Percentiles rank a stretch among this genome's conserved stretches.
phyloP scores from a whole-genome alignment of 2,888 invertebrate genomes.

The Drosophila leonis region DNA sequence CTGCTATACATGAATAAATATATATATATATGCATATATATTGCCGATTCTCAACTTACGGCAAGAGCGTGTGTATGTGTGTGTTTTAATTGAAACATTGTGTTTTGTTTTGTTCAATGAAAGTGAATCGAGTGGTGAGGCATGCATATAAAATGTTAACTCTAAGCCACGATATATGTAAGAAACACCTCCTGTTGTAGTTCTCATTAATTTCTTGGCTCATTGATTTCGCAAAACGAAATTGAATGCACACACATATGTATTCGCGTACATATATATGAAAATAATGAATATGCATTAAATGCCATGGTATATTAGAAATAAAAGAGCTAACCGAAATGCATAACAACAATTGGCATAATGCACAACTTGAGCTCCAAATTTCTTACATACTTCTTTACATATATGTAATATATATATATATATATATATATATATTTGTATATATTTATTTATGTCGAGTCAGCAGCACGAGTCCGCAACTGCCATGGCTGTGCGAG shows the following conservation, averaged over 20 bases:
- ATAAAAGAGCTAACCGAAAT: conserved; percentile 41
- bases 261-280: conserved; percentile 15
- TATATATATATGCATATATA: not conserved
- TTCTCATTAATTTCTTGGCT: conserved; percentile 71
- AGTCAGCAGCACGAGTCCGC: conserved; percentile 62
- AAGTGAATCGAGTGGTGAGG: conserved; percentile 48
- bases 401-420: conserved; percentile 11
- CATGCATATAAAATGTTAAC: conserved; percentile 50
- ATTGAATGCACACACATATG: conserved; percentile 68
- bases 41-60: conserved; percentile 21
- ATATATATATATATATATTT: conserved; percentile 20
- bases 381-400: conserved; percentile 11
- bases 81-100: conserved; percentile 66
- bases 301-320: conserved; percentile 60
- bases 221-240: conserved; percentile 79
- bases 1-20: not conserved
- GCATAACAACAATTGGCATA: conserved; percentile 44
- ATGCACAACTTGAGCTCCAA: conserved; percentile 40
- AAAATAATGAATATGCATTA: conserved; percentile 46
- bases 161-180: conserved; percentile 4
- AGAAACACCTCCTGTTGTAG: conserved; percentile 24
- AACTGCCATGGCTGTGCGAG: conserved; percentile 9
- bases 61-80: conserved; percentile 3
- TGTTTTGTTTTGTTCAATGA: conserved; percentile 60
- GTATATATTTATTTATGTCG: not conserved